Evolutionary conservation across 1,140 invertebrate species (phyloP).

Genomic region (Vanessa atalanta): DNA sequence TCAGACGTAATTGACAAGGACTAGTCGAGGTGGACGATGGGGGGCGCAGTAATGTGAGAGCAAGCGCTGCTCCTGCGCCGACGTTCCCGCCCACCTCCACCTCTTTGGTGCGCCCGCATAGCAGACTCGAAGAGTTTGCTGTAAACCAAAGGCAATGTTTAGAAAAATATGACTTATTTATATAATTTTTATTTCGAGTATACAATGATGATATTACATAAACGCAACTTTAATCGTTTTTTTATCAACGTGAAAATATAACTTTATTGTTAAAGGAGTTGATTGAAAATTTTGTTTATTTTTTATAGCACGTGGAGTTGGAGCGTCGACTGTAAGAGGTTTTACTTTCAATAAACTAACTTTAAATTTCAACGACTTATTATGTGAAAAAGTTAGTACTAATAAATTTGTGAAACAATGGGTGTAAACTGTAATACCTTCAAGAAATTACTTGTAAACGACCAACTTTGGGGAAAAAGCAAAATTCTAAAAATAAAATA

Average conservation of each 20-base stretch:
- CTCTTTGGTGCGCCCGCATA: slow-evolving; percentile 70
- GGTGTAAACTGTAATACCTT: too few relatives aligned
- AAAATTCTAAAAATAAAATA: too few relatives aligned
- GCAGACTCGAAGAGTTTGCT: slow-evolving; percentile 67
- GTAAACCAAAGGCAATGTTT: slow-evolving; percentile 32
- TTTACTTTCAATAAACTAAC: neutral
- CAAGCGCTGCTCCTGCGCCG: slow-evolving; percentile 63
- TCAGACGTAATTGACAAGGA: slow-evolving; percentile 63
- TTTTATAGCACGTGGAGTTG: neutral
- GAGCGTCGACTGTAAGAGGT: neutral
- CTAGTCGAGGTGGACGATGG: slow-evolving; percentile 41
- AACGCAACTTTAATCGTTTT: too few relatives aligned
- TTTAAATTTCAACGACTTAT: neutral
- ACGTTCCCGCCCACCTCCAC: slow-evolving; percentile 61
- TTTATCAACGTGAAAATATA: too few relatives aligned
- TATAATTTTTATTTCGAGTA: too few relatives aligned
- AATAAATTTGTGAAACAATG: too few relatives aligned
- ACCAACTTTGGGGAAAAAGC: too few relatives aligned
- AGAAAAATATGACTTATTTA: too few relatives aligned
- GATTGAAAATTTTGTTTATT: too few relatives aligned
- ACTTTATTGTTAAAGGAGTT: too few relatives aligned
- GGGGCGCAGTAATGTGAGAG: slow-evolving; percentile 61
- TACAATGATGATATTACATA: too few relatives aligned
- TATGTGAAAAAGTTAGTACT: neutral
- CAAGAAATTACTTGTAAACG: too few relatives aligned